Evolutionary conservation across 2,888 invertebrate genomes (phyloP).

Genomic region (Pilophorus perplexus): DNA sequence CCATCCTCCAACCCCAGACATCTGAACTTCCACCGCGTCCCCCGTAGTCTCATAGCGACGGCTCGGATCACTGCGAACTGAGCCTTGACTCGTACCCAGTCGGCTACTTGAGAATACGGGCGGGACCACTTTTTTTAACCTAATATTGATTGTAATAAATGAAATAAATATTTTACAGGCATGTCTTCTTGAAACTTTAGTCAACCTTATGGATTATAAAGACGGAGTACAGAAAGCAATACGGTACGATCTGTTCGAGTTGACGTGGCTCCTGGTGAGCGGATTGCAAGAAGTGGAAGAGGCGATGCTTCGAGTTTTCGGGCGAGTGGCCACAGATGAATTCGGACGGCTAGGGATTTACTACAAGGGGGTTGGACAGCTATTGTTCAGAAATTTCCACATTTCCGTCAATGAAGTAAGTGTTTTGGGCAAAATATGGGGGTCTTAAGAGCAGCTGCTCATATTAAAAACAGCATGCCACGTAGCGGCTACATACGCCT

Average conservation of each 20-base stretch:
- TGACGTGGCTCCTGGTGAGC: constrained; percentile 12
- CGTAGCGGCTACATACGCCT: not conserved
- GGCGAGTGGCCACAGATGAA: constrained; percentile 14
- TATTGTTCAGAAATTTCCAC: constrained; percentile 2
- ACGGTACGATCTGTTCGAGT: constrained; percentile 28
- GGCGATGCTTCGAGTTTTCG: constrained; percentile 9
- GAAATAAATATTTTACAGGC: constrained; percentile 7
- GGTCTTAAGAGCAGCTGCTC: too few species aligned
- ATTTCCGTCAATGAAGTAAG: constrained; percentile 4
- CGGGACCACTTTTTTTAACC: too few species aligned
- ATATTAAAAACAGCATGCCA: too few species aligned
- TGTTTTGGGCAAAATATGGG: too few species aligned
- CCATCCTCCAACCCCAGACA: too few species aligned
- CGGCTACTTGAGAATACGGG: too few species aligned
- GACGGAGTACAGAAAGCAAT: constrained; percentile 21
- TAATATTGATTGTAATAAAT: too few species aligned
- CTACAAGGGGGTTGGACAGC: not conserved
- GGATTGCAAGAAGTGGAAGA: constrained; percentile 6
- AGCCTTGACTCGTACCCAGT: too few species aligned
- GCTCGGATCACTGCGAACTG: too few species aligned
- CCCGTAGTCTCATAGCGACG: too few species aligned
- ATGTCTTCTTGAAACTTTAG: constrained; percentile 13
- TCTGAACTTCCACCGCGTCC: too few species aligned
- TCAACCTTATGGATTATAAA: constrained; percentile 21
- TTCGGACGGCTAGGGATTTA: constrained; percentile 16